phyloP scores from a whole-genome alignment of 1,140 invertebrate genomes.

The Arion vulgaris region DNA sequence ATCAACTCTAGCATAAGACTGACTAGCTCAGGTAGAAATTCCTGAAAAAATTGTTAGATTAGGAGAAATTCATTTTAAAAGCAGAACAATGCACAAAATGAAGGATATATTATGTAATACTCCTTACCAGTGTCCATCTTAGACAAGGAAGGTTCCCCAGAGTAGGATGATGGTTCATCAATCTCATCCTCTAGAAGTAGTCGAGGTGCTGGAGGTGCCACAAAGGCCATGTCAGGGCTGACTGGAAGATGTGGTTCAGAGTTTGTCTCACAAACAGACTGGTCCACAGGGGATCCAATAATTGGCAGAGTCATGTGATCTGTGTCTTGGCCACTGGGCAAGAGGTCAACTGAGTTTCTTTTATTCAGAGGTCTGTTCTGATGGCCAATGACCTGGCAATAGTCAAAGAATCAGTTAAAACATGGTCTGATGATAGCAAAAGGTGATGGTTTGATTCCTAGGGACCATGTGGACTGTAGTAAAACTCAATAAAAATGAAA shows the following conservation, averaged over 20 bases:
- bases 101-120: too few species aligned
- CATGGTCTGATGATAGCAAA: too few species aligned
- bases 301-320: conserved; percentile 34
- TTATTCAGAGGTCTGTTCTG: conserved; percentile 52
- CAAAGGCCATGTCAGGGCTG: conserved; percentile 44
- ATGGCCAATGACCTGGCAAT: conserved; percentile 25
- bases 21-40: too few species aligned
- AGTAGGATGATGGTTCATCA: conserved; percentile 28
- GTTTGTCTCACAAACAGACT: conserved; percentile 55
- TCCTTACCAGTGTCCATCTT: conserved; percentile 31
- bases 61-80: too few species aligned
- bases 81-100: too few species aligned
- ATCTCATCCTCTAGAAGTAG: conserved; percentile 34
- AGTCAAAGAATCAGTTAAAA: too few species aligned
- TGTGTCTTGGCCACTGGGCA: conserved; percentile 48
- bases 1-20: too few species aligned
- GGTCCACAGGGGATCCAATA: conserved; percentile 33
- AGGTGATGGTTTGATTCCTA: too few species aligned
- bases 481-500: too few species aligned
- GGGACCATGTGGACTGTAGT: too few species aligned
- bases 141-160: conserved; percentile 13
- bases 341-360: conserved; percentile 65
- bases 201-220: conserved; percentile 29
- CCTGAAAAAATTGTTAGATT: too few species aligned
- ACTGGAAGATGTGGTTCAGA: conserved; percentile 66